These are phyloP conservation scores for Acanthornis magna DNA, from an alignment of 2,797 vertebrate genomes.

Conservation along the genomic window DNA sequence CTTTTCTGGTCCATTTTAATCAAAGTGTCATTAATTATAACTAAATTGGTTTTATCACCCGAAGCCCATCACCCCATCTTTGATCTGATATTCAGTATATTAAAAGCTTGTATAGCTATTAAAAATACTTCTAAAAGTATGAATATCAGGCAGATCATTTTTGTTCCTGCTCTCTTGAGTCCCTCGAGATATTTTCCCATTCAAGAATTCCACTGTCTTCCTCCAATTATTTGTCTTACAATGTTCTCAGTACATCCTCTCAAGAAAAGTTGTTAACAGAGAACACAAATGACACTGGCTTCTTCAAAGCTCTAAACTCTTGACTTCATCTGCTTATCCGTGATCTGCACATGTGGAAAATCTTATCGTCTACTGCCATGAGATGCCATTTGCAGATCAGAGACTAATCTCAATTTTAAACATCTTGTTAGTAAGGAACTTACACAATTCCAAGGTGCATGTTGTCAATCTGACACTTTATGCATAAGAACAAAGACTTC, in stretches of 20 bases:
- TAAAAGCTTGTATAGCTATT: neutral
- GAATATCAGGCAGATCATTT: neutral
- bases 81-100: neutral
- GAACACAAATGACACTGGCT: neutral
- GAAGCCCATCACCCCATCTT: neutral
- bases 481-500: neutral
- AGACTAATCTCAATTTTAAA: neutral
- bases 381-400: neutral
- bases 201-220: neutral
- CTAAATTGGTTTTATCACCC: neutral
- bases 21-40: neutral
- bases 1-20: neutral
- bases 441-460: neutral
- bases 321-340: neutral
- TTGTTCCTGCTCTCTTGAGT: neutral
- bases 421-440: neutral
- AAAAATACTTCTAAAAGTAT: neutral
- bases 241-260: neutral
- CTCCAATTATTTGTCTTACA: neutral
- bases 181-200: neutral
- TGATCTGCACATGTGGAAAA: fast-evolving
- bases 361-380: neutral
- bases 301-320: neutral
- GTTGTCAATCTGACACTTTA: neutral
- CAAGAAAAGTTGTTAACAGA: neutral